Evolutionary conservation across 2,888 invertebrate species (phyloP).

Genomic region (Aelia acuminata): DNA sequence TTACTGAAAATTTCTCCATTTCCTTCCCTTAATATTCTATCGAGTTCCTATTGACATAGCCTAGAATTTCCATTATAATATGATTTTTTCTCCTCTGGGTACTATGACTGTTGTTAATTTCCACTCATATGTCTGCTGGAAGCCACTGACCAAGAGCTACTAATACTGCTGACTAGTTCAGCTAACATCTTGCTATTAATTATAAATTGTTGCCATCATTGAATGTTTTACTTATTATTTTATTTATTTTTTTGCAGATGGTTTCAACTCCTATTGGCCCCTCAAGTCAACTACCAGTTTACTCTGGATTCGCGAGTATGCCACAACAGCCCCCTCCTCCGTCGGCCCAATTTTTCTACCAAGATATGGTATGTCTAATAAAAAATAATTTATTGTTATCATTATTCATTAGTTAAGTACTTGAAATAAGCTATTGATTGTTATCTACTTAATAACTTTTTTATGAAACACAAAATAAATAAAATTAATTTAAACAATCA

Average conservation of each 20-base stretch:
- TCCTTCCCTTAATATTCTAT: too few species aligned
- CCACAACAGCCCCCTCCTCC: conserved; percentile 61
- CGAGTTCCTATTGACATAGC: too few species aligned
- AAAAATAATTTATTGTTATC: not conserved
- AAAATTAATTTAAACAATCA: not conserved
- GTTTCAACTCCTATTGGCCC: conserved; percentile 75
- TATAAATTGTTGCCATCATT: not conserved
- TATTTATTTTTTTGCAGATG: conserved; percentile 72
- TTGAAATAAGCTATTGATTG: too few species aligned
- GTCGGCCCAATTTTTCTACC: conserved; percentile 66
- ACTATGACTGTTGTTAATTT: not conserved
- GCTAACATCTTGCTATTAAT: not conserved
- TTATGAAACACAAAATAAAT: too few species aligned
- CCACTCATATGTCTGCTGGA: not conserved
- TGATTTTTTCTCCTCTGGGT: not conserved
- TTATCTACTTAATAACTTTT: too few species aligned
- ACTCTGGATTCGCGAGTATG: conserved; percentile 65
- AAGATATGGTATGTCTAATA: conserved; percentile 60
- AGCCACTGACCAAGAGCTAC: not conserved
- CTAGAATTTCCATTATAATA: too few species aligned
- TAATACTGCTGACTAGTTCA: not conserved
- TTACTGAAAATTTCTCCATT: too few species aligned
- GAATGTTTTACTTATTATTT: not conserved
- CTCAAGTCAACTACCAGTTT: conserved; percentile 63
- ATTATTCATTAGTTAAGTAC: too few species aligned